phyloP scores from a whole-genome alignment of 2,797 vertebrate genomes.

The Meda fulgida region DNA sequence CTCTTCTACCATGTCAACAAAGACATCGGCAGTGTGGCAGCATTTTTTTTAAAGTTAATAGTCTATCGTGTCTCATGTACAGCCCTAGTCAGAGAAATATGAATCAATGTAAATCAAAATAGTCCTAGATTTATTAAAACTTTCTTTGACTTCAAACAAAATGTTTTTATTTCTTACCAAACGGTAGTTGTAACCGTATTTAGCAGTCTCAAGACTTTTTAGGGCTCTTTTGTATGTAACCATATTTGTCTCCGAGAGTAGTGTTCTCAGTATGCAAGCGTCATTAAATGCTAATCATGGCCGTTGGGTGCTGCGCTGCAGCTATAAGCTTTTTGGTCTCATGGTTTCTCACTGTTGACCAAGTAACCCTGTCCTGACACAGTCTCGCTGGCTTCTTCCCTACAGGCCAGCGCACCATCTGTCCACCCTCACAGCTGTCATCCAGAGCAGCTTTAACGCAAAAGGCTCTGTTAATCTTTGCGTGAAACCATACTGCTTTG shows the following conservation, averaged over 20 bases:
- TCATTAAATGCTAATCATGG: slow-evolving; percentile 34
- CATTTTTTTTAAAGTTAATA: too few relatives aligned
- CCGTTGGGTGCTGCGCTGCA: neutral
- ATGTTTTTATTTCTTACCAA: neutral
- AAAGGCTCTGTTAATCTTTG: neutral
- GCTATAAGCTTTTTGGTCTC: slow-evolving; percentile 13
- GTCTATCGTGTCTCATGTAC: too few relatives aligned
- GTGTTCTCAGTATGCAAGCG: slow-evolving; percentile 1
- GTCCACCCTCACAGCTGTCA: slow-evolving; percentile 30
- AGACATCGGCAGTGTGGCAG: too few relatives aligned
- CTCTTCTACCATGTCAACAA: too few relatives aligned
- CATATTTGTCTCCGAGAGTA: neutral
- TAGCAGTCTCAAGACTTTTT: neutral
- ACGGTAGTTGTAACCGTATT: neutral
- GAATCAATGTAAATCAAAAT: neutral
- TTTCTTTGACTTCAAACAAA: neutral
- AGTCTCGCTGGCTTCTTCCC: slow-evolving; percentile 20
- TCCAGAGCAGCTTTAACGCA: slow-evolving; percentile 41
- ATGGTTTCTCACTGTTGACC: slow-evolving; percentile 46
- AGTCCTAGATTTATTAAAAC: neutral
- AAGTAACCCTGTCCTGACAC: slow-evolving; percentile 49
- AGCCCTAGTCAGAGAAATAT: too few relatives aligned
- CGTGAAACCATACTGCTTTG: neutral
- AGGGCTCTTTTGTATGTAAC: neutral
- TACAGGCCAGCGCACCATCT: slow-evolving; percentile 45